Evolutionary conservation across 2,797 vertebrate genomes (phyloP), one percentile per base, ranked within the genome.

Genomic region (Hippopotamyrus pictus): DNA sequence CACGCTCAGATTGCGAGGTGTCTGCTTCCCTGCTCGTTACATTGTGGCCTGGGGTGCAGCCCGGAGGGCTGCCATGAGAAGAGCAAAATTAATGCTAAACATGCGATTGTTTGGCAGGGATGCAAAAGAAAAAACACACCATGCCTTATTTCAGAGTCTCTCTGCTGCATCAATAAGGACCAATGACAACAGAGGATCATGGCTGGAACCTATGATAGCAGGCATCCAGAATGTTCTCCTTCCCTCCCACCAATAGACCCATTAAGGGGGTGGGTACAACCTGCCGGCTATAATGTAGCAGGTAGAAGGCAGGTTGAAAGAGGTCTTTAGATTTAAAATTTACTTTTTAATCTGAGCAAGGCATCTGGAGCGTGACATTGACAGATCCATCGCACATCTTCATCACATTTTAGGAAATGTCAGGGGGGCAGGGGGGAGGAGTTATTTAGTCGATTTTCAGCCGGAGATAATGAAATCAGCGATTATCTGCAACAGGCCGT

Each of bases 81-180:
- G 46, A 48, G 79, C n/a, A 19, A 19, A 88, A 88, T 82, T 79
- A 88, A 88, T 51, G 84, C 51, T 73, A 25, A 89, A 69, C 59
- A 87, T n/a, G 41, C 19, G 12, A 41, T n/a, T 83, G 69, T 54
- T 82, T 88, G 86, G 51, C 33, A 62, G 19, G 53, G 86, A 82
- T 59, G 86, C 14, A 44, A 89, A 87, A 46, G 46, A 79, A 73
- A 37, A 14, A 22, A 7, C n/a, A 87, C 19, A 53, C 33, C 19
- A 8, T 37, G 84, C 29, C 11, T 87, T 9, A 73, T 89, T 86
- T 54, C n/a, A 76, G 46, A 33, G 65, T 33, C 50, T 33, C 62
- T 33, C 73, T 5, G 50, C 29, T 76, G 57, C 19, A 53, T 87
- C 84, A 59, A 7, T 86, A 50, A 9, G 84, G 84, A 79, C 8